These are phyloP conservation scores for Ictidomys tridecemlineatus DNA, from an alignment of 2,113 vertebrate genomes.

Conservation along the genomic window DNA sequence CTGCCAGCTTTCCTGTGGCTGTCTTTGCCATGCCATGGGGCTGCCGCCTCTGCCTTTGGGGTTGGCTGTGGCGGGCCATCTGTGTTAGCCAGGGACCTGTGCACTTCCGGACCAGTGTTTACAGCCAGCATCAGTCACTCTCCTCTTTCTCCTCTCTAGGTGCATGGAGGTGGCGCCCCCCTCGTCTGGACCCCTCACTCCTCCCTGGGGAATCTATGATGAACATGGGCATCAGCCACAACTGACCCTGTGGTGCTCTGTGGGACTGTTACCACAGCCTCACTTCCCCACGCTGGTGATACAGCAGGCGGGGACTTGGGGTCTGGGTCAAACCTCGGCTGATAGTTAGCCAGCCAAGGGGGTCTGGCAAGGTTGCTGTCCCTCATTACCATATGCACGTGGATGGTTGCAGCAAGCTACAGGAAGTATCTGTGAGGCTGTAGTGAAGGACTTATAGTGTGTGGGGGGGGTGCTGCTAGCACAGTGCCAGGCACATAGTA, in stretches of 20 bases:
- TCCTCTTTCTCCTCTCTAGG: not conserved
- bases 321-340: not conserved
- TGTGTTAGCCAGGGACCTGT: rapidly evolving
- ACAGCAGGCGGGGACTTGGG: not conserved
- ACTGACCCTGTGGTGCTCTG: not conserved
- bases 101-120: not conserved
- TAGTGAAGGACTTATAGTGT: not conserved
- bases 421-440: not conserved
- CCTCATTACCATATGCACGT: not conserved
- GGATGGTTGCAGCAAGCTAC: not conserved
- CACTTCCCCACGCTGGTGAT: not conserved
- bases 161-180: too few species aligned
- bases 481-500: not conserved
- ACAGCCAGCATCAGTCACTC: not conserved
- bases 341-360: not conserved
- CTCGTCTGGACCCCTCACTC: not conserved
- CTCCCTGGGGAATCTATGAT: not conserved
- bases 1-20: not conserved
- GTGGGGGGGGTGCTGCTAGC: not conserved
- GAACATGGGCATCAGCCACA: rapidly evolving
- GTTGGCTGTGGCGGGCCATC: not conserved
- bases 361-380: not conserved
- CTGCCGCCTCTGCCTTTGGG: not conserved
- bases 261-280: not conserved
- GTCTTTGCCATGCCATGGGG: rapidly evolving